These are phyloP conservation scores for Triplophysa rosa DNA, from an alignment of 2,113 vertebrate genomes.

Conservation along the genomic window DNA sequence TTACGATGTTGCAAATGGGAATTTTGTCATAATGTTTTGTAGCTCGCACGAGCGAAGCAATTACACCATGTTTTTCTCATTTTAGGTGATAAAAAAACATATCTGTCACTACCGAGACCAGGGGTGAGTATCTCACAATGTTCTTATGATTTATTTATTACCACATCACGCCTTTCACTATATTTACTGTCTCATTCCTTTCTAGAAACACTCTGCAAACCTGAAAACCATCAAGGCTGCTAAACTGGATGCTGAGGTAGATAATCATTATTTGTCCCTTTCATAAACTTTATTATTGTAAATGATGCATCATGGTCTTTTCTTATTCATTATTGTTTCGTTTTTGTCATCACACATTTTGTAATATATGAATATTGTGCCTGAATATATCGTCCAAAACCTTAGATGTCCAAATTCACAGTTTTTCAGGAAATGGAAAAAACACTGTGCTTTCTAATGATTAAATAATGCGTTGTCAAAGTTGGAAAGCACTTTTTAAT, in stretches of 20 bases:
- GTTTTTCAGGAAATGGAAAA: too few species aligned
- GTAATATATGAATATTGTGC: too few species aligned
- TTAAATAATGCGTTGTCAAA: too few species aligned
- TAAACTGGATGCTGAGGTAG: slow-evolving; percentile 92
- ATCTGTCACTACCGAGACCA: slow-evolving; percentile 92
- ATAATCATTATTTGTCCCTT: background rate
- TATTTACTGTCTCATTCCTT: slow-evolving; percentile 24
- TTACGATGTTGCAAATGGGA: background rate
- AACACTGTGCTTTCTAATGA: too few species aligned
- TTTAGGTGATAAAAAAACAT: slow-evolving; percentile 91
- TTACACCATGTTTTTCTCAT: slow-evolving; percentile 52
- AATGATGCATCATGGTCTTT: background rate
- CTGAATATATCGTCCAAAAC: background rate
- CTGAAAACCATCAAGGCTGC: slow-evolving; percentile 88
- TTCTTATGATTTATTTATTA: slow-evolving; percentile 31
- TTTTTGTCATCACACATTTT: too few species aligned
- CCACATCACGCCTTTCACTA: background rate
- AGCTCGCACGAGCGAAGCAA: background rate
- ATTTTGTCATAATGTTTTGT: background rate
- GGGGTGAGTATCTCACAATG: slow-evolving; percentile 80
- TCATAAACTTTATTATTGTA: background rate
- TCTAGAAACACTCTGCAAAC: slow-evolving; percentile 88
- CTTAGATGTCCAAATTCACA: too few species aligned
- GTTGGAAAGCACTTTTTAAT: background rate
- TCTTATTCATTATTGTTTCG: background rate